These are phyloP conservation scores for Temnothorax ravouxi DNA, from an alignment of 2,888 invertebrate genomes.

Conservation along the genomic window DNA sequence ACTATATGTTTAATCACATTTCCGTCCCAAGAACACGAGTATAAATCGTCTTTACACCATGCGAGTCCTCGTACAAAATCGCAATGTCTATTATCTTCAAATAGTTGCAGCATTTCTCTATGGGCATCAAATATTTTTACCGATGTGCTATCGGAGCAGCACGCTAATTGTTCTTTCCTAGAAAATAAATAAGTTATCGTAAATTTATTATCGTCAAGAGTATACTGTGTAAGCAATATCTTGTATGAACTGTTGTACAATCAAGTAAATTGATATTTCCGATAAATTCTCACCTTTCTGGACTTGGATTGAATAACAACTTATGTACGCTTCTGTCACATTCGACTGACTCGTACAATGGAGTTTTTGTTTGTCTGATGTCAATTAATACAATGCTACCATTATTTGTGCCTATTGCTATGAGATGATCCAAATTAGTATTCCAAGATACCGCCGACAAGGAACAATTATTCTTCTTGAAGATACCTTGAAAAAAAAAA, in stretches of 20 bases:
- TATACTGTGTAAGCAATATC: neutral
- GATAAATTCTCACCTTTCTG: constrained; percentile 74
- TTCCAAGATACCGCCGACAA: constrained; percentile 86
- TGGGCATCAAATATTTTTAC: constrained; percentile 86
- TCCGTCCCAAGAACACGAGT: constrained; percentile 89
- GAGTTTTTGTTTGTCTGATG: constrained; percentile 85
- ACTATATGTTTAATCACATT: constrained; percentile 79
- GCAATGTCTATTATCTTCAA: constrained; percentile 86
- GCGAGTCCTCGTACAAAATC: constrained; percentile 88
- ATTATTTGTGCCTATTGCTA: constrained; percentile 87
- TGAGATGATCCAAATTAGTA: constrained; percentile 83
- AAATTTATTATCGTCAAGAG: neutral
- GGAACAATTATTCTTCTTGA: constrained; percentile 84
- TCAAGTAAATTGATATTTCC: constrained; percentile 13
- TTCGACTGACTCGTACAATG: constrained; percentile 80
- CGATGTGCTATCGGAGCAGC: constrained; percentile 86
- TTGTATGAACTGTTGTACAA: neutral
- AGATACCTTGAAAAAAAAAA: constrained; percentile 84
- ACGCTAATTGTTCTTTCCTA: constrained; percentile 85
- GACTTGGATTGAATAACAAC: constrained; percentile 83
- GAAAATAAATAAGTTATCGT: constrained; percentile 41
- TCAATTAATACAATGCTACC: constrained; percentile 88
- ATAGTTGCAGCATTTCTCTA: constrained; percentile 82
- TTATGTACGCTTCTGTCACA: constrained; percentile 84
- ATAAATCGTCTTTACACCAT: constrained; percentile 87